Evolutionary conservation across 2,113 vertebrate species (phyloP), one percentile per base, ranked within the genome.

Genomic region (Pollachius pollachius): DNA sequence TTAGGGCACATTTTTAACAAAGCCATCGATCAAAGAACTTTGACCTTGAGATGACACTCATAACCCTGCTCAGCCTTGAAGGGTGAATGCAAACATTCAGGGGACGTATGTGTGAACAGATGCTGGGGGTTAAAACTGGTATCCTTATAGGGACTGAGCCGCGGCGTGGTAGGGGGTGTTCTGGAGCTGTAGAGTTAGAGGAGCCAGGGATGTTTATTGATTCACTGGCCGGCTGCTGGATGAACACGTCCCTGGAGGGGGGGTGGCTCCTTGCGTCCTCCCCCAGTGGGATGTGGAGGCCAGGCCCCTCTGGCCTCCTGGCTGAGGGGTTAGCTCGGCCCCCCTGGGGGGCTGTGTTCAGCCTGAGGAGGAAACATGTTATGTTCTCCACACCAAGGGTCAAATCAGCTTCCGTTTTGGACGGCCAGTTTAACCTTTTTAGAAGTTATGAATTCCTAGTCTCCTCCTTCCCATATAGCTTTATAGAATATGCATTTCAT

Each of bases 361-460:
- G 72, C 72, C 62, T 0, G 63, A 74, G 78, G 74, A 81, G 68
- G 74, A 81, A 87, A 85, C 72, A 80, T 87, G 84, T 84, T 75
- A 81, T 81, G 81, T 87, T 80, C 81, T 85, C 72, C 65, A 73
- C 58, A 73, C 58, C 73, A 74, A 78, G 81, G 82, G 81, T 84
- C 83, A 88, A 85, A 71, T 74, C 13, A 77, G 87, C 77, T 58
- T 85, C 80, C 86, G 83, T 89, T 83, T 88, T 83, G 71, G 75
- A 81, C 71, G 78, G 64, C 54, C 12, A 9, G 11, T 48, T 11
- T 41, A 60, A 79, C 61, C 65, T 64, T 72, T 77, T 66, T 77
- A 19, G 59, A 6, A 17, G 69, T 70, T 66, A 48, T 48, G 9
- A 9, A 48, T 48, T 48, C 41, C 41, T 13, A 12, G 41, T 48